These are phyloP conservation scores for Dicranocentrus wangi DNA, from an alignment of 2,888 invertebrate species.

Conservation along the genomic window DNA sequence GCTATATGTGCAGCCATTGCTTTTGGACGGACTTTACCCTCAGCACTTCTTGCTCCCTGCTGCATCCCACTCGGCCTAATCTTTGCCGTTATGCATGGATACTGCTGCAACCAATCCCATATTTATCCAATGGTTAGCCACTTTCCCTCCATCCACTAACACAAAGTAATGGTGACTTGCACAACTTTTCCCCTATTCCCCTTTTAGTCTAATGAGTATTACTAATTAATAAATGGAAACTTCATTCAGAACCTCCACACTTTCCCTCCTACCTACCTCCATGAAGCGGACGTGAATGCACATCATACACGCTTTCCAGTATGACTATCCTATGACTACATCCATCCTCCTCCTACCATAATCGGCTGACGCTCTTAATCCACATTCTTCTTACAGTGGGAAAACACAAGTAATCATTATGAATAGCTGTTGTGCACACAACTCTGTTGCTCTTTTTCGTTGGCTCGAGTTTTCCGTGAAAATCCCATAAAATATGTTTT, in stretches of 20 bases:
- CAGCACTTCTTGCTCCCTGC: too few relatives aligned
- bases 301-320: too few relatives aligned
- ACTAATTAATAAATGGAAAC: slow-evolving; percentile 70
- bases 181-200: slow-evolving; percentile 13
- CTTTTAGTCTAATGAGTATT: slow-evolving; percentile 70
- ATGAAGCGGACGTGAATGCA: background rate
- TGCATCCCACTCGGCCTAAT: too few relatives aligned
- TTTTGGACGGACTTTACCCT: too few relatives aligned
- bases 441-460: slow-evolving; percentile 4
- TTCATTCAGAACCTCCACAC: background rate
- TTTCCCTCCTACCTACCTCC: background rate
- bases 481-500: too few relatives aligned
- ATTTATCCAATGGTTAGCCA: background rate
- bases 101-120: too few relatives aligned
- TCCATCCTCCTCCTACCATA: background rate
- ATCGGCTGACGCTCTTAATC: slow-evolving; percentile 20
- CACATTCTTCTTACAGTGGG: background rate
- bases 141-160: background rate
- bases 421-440: slow-evolving; percentile 1
- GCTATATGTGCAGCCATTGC: too few relatives aligned
- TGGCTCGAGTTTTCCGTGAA: background rate
- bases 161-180: too few relatives aligned
- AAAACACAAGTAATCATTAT: slow-evolving; percentile 9
- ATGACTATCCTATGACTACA: too few relatives aligned
- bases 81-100: too few relatives aligned